Evolutionary conservation across 2,797 vertebrate species (phyloP), one percentile per base, ranked within the genome.

Genomic region (Semaprochilodus insignis): DNA sequence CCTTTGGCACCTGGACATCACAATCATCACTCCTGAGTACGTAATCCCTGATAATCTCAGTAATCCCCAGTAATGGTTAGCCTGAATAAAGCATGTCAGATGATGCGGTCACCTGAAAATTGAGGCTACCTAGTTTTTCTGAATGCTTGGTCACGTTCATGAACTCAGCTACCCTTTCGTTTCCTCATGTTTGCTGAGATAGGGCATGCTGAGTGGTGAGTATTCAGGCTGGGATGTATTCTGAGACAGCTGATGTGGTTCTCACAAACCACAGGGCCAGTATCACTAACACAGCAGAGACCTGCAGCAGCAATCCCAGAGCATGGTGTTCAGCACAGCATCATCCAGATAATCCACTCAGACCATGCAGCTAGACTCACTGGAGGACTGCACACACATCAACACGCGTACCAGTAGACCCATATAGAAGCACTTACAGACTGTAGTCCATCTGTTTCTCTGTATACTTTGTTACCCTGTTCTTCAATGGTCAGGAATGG

Each of bases 161-260:
- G 44, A 48, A 48, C 44, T 13, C 44, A 48, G 8, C 52, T 54
- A 16, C 52, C 52, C 16, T 54, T 6, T 54, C 51, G 19, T 21
- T 57, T 21, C 7, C 19, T 62, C 59, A 25, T 23, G 23, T 59
- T 10, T 8, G 23, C 59, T 62, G 74, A 86, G 90, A 88, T 78
- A 83, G 90, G 89, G 88, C 78, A 84, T 54, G 60, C 23, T 82
- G 79, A 44, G 88, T 83, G 84, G 71, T 83, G 87, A 82, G 74
- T 89, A 69, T 91, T 90, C 88, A 88, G 90, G 85, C 82, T 86
- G 83, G 75, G 67, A 81, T 85, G 85, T 81, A 77, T 86, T 84
- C 86, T 88, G 86, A 65, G 90, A 91, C 93, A 94, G 60, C 60
- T 63, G 60, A 63, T 16, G 25, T 31, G 14, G 93, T 92, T 94